Conservation (phyloP, 1,140 invertebrate genomes). For the Leucophenga varia region DNA sequence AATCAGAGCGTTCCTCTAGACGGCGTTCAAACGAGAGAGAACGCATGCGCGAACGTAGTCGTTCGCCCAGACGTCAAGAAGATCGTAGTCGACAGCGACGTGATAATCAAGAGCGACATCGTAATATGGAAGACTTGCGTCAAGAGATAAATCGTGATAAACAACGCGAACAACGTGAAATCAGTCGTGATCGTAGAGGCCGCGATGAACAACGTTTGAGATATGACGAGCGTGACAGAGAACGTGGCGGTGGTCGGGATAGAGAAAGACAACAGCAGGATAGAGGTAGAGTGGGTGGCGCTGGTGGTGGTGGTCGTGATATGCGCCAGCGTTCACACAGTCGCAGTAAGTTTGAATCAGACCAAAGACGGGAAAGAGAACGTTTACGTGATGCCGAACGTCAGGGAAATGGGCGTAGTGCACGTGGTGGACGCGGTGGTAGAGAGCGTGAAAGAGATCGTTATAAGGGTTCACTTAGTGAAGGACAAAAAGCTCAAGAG, state of each 20-base stretch:
- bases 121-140: constrained; percentile 52
- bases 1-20: too few species aligned
- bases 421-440: constrained; percentile 36
- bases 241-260: constrained; percentile 37
- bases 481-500: constrained; percentile 69
- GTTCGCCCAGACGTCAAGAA: constrained; percentile 30
- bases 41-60: constrained; percentile 24
- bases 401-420: constrained; percentile 31
- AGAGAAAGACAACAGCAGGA: constrained; percentile 23
- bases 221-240: constrained; percentile 36
- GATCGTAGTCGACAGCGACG: constrained; percentile 33
- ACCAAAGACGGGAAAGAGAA: constrained; percentile 37
- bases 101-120: constrained; percentile 52
- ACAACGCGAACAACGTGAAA: constrained; percentile 38
- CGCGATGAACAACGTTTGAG: too few species aligned
- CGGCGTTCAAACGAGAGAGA: too few species aligned
- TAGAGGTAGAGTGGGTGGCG: constrained; percentile 20
- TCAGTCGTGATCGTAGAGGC: constrained; percentile 32
- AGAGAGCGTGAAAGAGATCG: constrained; percentile 48
- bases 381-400: constrained; percentile 35
- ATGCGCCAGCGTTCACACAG: constrained; percentile 44
- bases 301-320: constrained; percentile 25
- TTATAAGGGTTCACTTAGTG: constrained; percentile 74
- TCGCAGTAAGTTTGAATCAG: constrained; percentile 52
- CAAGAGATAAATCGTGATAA: constrained; percentile 54